Evolutionary conservation across 2,888 invertebrate genomes (phyloP).

Genomic region (Gibbula magus): DNA sequence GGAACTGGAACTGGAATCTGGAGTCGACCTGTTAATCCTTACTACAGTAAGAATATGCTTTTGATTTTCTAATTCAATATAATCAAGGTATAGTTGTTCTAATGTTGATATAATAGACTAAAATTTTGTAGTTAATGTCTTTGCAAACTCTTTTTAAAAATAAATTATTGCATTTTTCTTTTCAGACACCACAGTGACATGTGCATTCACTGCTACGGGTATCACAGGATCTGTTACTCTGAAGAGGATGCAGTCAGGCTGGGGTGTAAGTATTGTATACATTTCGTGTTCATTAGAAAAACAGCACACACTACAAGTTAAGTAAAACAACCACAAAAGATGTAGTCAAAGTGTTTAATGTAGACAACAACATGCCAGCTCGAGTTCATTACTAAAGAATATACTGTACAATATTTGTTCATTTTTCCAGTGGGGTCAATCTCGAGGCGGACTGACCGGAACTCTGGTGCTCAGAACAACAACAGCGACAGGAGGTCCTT

Average conservation of each 20-base stretch:
- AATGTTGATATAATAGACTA: too few species aligned
- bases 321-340: too few species aligned
- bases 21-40: background rate
- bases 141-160: too few species aligned
- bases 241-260: background rate
- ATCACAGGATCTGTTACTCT: background rate
- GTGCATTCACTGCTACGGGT: background rate
- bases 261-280: background rate
- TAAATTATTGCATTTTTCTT: background rate
- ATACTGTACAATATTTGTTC: too few species aligned
- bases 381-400: too few species aligned
- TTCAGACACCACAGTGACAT: background rate
- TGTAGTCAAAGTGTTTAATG: too few species aligned
- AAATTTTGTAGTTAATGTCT: too few species aligned
- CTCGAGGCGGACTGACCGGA: background rate
- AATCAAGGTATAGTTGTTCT: too few species aligned
- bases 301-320: too few species aligned
- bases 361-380: too few species aligned
- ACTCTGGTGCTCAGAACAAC: background rate
- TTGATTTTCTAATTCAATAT: too few species aligned
- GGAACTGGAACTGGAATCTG: background rate
- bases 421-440: background rate
- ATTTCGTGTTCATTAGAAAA: too few species aligned
- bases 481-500: background rate
- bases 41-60: background rate